These are phyloP conservation scores for Bactericera cockerelli DNA, from an alignment of 1,140 invertebrate species.

Conservation along the genomic window DNA sequence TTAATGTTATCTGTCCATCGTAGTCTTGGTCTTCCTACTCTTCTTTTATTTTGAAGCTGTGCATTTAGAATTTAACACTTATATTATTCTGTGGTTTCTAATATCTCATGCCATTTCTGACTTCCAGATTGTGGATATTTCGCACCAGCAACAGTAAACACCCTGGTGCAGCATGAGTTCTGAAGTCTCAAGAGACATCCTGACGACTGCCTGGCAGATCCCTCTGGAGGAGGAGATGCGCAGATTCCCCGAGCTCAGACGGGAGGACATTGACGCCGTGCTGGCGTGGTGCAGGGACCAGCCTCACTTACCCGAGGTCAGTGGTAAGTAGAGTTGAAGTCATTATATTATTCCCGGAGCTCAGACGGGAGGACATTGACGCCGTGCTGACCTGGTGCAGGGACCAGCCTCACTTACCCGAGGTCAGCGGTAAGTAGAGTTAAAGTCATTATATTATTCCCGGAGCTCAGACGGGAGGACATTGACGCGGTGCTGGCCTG, in stretches of 20 bases:
- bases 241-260: background rate
- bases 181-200: background rate
- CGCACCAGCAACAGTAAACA: no score
- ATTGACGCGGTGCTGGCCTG: background rate
- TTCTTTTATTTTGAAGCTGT: no score
- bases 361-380: background rate
- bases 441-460: no score
- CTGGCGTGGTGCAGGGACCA: background rate
- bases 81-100: no score
- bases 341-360: background rate
- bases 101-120: no score
- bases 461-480: background rate
- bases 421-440: background rate
- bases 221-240: background rate
- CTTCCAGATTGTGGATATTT: no score
- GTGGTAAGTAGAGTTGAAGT: background rate
- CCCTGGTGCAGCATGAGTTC: no score
- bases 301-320: background rate
- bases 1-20: no score
- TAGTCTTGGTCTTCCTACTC: no score
- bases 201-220: background rate
- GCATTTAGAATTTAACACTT: no score
- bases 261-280: background rate
- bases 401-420: background rate
- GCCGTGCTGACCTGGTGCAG: background rate